These are phyloP conservation scores for Sebastes fasciatus DNA, from an alignment of 2,113 vertebrate species.

Conservation along the genomic window DNA sequence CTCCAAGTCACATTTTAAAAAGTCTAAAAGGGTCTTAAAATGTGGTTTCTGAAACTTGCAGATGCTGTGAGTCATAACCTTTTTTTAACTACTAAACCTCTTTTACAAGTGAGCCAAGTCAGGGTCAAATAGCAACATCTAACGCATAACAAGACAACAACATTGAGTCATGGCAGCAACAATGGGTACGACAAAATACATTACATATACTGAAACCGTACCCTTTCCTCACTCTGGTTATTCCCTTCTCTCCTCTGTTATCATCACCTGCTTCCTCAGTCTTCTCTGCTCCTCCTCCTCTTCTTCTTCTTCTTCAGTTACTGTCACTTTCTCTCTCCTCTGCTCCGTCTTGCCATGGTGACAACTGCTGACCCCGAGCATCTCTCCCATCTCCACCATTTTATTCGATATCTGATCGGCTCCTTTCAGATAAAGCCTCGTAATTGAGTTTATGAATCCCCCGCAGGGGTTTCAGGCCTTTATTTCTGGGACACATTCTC, in stretches of 20 bases:
- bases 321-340: constrained; percentile 1
- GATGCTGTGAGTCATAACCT: not conserved
- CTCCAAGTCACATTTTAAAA: not conserved
- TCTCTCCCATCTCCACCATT: constrained; percentile 60
- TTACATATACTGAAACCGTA: not conserved
- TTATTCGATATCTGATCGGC: constrained; percentile 69
- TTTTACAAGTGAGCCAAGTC: too few species aligned
- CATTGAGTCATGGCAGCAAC: too few species aligned
- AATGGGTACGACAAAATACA: too few species aligned
- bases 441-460: constrained; percentile 78
- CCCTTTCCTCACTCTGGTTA: too few species aligned
- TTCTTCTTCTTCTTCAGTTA: not conserved
- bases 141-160: too few species aligned
- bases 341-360: constrained; percentile 35
- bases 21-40: not conserved
- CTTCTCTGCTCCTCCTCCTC: too few species aligned
- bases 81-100: too few species aligned
- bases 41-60: not conserved
- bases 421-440: constrained; percentile 61
- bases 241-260: not conserved
- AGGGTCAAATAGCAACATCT: too few species aligned
- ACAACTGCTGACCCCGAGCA: constrained; percentile 59
- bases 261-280: not conserved
- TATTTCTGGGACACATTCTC: constrained; percentile 62
- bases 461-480: constrained; percentile 46